These are phyloP conservation scores for Plectropomus leopardus DNA, from an alignment of 2,113 vertebrate species.

Conservation along the genomic window DNA sequence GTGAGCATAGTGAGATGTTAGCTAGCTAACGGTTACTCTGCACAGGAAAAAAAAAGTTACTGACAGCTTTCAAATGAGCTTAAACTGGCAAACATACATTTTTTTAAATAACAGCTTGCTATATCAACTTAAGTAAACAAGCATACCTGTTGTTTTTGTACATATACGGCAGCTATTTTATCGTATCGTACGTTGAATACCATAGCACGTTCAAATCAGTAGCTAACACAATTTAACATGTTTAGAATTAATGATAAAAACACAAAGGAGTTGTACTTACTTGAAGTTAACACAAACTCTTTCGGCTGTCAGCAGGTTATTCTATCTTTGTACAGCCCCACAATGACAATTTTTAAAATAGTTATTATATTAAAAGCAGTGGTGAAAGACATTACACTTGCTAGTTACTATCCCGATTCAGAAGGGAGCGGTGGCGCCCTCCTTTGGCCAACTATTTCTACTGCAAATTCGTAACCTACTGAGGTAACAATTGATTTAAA, in stretches of 20 bases:
- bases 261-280: no score
- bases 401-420: no score
- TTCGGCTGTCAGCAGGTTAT: no score
- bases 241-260: no score
- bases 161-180: background rate
- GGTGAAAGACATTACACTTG: no score
- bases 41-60: background rate
- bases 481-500: background rate
- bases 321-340: no score
- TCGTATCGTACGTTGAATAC: background rate
- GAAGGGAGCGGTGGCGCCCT: background rate
- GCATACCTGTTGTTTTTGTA: background rate
- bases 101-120: background rate
- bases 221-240: no score
- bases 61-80: background rate
- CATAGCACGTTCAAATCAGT: background rate
- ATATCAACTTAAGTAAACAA: background rate
- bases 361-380: no score
- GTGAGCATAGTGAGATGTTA: background rate
- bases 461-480: background rate
- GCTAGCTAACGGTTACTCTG: background rate
- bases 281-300: no score
- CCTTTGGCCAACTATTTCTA: background rate
- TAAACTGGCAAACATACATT: background rate
- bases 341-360: no score